Conservation (phyloP, 2,797 vertebrate genomes). For the Sphenopsis melanotis region DNA sequence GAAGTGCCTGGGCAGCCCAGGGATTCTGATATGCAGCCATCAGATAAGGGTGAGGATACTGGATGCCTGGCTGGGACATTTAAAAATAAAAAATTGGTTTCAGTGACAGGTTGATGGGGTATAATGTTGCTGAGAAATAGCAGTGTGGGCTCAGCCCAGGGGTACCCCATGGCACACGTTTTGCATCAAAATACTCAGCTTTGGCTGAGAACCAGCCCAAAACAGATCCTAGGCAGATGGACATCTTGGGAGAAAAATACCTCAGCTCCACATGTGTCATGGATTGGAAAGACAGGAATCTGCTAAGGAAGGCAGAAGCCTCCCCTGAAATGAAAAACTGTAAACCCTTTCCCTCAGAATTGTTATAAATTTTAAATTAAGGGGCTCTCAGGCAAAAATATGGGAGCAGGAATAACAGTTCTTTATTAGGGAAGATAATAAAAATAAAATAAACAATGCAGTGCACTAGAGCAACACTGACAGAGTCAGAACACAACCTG, state of each 20-base stretch:
- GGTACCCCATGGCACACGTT: neutral
- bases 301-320: too few relatives aligned
- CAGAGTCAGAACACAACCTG: too few relatives aligned
- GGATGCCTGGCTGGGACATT: neutral
- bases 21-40: neutral
- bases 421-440: too few relatives aligned
- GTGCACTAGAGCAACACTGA: too few relatives aligned
- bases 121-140: neutral
- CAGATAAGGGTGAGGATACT: neutral
- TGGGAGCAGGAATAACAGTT: too few relatives aligned
- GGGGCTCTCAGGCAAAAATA: too few relatives aligned
- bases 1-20: neutral
- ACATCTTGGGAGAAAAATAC: neutral
- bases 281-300: too few relatives aligned
- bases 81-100: neutral
- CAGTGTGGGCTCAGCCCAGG: neutral
- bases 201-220: neutral
- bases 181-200: neutral
- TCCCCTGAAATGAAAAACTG: too few relatives aligned
- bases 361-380: too few relatives aligned
- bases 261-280: neutral
- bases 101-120: neutral
- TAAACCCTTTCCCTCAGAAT: too few relatives aligned
- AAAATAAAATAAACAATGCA: too few relatives aligned
- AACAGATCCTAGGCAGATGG: neutral